A percentile compares a stretch with the other conserved stretches of the same genome.
phyloP scores from a whole-genome alignment of 37 sponge, comb jelly and placozoan genomes.

The Aplysina aerophoba region DNA sequence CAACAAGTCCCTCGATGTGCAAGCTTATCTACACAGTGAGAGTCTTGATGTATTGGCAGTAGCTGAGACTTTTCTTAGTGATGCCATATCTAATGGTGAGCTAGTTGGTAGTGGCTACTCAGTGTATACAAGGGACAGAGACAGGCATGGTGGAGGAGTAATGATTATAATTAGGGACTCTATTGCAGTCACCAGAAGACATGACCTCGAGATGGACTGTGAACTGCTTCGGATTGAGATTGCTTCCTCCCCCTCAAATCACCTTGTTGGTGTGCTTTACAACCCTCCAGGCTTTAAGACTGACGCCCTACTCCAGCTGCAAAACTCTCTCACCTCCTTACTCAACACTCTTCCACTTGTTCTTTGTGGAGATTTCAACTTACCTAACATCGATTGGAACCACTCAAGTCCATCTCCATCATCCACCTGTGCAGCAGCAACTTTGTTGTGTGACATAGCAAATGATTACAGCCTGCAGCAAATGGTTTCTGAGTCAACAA shows the following conservation, averaged over 20 bases:
- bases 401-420: conserved; percentile 17
- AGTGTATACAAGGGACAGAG: conserved; percentile 5
- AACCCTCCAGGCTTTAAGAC: conserved; percentile 9
- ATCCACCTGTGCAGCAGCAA: not conserved
- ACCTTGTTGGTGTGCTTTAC: not conserved
- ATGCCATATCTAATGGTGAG: not conserved
- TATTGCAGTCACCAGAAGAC: conserved; percentile 27
- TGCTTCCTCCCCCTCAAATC: not conserved
- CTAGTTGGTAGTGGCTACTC: not conserved
- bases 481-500: not conserved
- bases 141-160: conserved; percentile 45
- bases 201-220: conserved; percentile 23
- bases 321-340: not conserved
- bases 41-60: conserved; percentile 2
- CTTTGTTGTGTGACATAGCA: not conserved
- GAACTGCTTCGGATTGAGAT: conserved; percentile 18
- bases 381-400: conserved; percentile 9
- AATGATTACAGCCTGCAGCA: conserved; percentile 17
- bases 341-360: not conserved
- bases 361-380: conserved; percentile 20
- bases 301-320: not conserved
- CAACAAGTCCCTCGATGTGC: conserved; percentile 14
- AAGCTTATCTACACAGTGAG: not conserved
- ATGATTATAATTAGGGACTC: conserved; percentile 17
- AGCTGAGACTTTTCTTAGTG: conserved; percentile 27